These are phyloP conservation scores for Carassius gibelio DNA, from an alignment of 2,113 vertebrate species.

Conservation along the genomic window DNA sequence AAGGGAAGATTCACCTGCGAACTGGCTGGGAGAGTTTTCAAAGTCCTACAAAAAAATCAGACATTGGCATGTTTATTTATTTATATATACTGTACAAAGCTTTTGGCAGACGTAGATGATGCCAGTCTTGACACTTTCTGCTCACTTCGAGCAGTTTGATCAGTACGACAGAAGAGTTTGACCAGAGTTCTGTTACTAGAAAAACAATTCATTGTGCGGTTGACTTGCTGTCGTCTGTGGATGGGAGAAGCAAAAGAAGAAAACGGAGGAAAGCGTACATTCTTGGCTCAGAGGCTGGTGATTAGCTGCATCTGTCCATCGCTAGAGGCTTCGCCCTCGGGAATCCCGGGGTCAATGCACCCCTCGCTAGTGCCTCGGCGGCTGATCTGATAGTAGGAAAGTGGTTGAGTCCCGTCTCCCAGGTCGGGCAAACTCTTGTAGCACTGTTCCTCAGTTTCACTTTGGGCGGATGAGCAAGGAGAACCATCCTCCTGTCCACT, in stretches of 20 bases:
- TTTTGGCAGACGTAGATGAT: conserved; percentile 41
- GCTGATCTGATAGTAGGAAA: conserved; percentile 97
- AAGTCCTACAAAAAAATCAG: conserved; percentile 27
- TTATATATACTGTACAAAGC: conserved; percentile 63
- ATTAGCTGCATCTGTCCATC: conserved; percentile 99
- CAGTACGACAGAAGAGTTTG: conserved; percentile 63
- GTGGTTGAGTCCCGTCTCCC: conserved; percentile 86
- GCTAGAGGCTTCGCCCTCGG: conserved; percentile 83
- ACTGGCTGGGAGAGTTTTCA: conserved; percentile 32
- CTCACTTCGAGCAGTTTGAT: conserved; percentile 50
- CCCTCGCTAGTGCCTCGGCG: conserved; percentile 92
- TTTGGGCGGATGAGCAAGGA: conserved; percentile 82
- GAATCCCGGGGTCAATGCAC: conserved; percentile 87
- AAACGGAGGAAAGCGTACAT: neutral
- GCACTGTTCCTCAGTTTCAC: conserved; percentile 88
- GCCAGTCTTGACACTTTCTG: conserved; percentile 76
- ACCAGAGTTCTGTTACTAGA: conserved; percentile 78
- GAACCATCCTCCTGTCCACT: conserved; percentile 70
- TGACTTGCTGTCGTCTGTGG: neutral
- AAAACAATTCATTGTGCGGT: conserved; percentile 49
- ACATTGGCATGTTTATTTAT: conserved; percentile 53
- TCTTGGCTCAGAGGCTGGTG: conserved; percentile 89
- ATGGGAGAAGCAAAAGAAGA: neutral
- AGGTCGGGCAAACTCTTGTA: conserved; percentile 97
- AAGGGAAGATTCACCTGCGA: neutral